These are phyloP conservation scores for Nannospalax galili DNA, from an alignment of 2,113 vertebrate species.

Conservation along the genomic window DNA sequence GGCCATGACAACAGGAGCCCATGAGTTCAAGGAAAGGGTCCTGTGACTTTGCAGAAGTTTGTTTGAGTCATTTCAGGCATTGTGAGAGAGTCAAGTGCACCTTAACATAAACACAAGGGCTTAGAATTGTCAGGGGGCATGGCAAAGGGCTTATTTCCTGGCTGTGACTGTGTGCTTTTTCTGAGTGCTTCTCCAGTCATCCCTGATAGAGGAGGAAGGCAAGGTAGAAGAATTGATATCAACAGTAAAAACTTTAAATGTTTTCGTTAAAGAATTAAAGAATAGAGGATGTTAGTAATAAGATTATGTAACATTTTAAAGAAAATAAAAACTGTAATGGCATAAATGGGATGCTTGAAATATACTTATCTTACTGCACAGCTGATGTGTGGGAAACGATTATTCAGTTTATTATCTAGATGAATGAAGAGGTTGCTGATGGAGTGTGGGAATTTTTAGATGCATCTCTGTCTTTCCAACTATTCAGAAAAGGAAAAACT, in stretches of 20 bases:
- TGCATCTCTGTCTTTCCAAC: slow-evolving; percentile 39
- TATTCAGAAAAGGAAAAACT: not conserved
- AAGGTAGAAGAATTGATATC: not conserved
- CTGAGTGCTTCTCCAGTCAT: not conserved
- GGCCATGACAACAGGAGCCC: not conserved
- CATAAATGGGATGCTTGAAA: slow-evolving; percentile 59
- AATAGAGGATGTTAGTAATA: slow-evolving; percentile 66
- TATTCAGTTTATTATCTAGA: slow-evolving; percentile 78
- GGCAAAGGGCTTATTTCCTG: accelerated
- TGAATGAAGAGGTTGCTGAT: slow-evolving; percentile 71
- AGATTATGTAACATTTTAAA: slow-evolving; percentile 60
- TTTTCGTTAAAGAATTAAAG: slow-evolving; percentile 40
- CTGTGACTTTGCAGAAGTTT: slow-evolving; percentile 26
- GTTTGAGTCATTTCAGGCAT: not conserved
- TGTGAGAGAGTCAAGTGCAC: not conserved
- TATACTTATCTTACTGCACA: slow-evolving; percentile 74
- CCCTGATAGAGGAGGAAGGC: accelerated
- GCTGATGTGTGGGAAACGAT: slow-evolving; percentile 79
- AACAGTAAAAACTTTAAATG: not conserved
- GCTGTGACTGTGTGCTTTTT: not conserved
- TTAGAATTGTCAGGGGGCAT: accelerated
- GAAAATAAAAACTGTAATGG: slow-evolving; percentile 72
- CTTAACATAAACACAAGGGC: not conserved
- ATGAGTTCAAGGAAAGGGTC: not conserved
- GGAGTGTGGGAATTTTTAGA: slow-evolving; percentile 68